Percentiles rank a stretch among this genome's conserved stretches.
Conservation (phyloP, 2,888 invertebrate species). For the Sinotaia quadrata region DNA sequence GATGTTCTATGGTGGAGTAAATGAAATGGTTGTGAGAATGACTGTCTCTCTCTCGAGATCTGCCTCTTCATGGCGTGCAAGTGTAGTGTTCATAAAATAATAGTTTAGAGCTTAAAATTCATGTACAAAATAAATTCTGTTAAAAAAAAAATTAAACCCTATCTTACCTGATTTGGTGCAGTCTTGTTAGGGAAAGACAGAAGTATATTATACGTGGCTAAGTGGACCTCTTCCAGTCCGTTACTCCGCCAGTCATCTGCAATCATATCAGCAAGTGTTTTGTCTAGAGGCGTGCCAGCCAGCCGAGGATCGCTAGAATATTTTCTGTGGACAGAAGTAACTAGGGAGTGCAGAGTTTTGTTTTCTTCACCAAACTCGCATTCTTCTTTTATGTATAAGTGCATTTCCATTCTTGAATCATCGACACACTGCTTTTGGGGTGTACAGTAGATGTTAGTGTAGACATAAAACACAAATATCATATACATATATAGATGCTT, state of each 20-base stretch:
- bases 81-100: no score
- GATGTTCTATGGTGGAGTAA: no score
- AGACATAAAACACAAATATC: not conserved
- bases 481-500: no score
- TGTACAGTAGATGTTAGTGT: not conserved
- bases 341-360: not conserved
- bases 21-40: no score
- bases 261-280: slow-evolving; percentile 46
- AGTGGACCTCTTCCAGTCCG: slow-evolving; percentile 51
- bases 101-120: no score
- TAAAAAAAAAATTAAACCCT: no score
- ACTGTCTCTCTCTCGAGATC: no score
- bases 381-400: not conserved
- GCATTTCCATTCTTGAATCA: not conserved
- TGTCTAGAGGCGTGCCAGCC: slow-evolving; percentile 50
- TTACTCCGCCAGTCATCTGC: slow-evolving; percentile 40
- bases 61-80: no score
- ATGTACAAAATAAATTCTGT: no score
- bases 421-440: no score
- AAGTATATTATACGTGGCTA: slow-evolving; percentile 53
- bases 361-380: not conserved
- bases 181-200: slow-evolving; percentile 55
- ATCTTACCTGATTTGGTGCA: slow-evolving; percentile 41
- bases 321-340: slow-evolving; percentile 30
- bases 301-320: slow-evolving; percentile 53